Evolutionary conservation across 2,113 vertebrate species (phyloP), one percentile per base, ranked within the genome.

Genomic region (Archocentrus centrarchus): DNA sequence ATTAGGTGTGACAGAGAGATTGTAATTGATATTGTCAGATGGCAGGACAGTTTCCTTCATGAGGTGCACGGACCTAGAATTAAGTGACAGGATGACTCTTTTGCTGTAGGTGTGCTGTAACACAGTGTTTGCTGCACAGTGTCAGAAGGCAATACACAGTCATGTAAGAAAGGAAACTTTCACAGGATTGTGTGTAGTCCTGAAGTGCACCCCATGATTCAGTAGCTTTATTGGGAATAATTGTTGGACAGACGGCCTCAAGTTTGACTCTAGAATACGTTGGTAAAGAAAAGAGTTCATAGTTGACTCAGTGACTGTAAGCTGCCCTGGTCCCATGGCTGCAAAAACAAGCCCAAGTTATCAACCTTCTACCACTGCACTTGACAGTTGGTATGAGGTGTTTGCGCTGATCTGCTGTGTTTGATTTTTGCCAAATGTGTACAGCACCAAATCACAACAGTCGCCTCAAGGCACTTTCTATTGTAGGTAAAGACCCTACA

Each of bases 11-110:
- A 89, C 77, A 59, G 64, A 88, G 86, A 83, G 87, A 35, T 7
- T 85, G 86, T 78, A 90, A 93, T 66, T 88, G 88, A 94, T 92
- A 91, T 84, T 87, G 90, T 93, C 86, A 88, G 90, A 85, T 93
- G 92, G 87, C 91, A 89, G 61, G 84, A 88, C n/a, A 20, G 81
- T 75, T 79, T 84, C 79, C 77, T 91, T 89, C 7, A 80, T 62
- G 59, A 68, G 60, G 78, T 59, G 59, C 44, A 64, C 47, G 57
- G 32, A 77, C 32, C 77, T 53, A 0, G 61, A 82, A 70, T 77
- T 61, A 83, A 86, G 75, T 77, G 30, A 82, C 50, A 3, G 22
- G 39, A 59, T 18, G 58, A 24, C 13, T 86, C 75, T 76, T 63
- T 75, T 77, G 58, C 18, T 39, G 39, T 37, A 18, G 61, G 57